Conservation (phyloP, 2,888 invertebrate genomes). For the Sesia apiformis region DNA sequence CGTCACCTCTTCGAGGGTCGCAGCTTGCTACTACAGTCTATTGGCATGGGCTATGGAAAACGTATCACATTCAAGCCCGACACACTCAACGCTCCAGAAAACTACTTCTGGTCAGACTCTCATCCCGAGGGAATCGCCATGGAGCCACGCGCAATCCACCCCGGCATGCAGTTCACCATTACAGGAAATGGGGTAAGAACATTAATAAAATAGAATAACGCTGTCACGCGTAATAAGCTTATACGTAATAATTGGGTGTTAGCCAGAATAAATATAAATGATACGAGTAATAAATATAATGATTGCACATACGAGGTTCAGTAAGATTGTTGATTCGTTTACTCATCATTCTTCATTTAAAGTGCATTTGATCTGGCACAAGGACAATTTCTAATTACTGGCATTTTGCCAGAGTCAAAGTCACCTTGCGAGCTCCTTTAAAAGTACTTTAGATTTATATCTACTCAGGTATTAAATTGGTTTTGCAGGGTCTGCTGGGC, state of each 20-base stretch:
- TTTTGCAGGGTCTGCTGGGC: conserved; percentile 68
- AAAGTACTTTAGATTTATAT: too few relatives aligned
- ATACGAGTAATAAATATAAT: neutral
- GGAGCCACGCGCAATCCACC: conserved; percentile 78
- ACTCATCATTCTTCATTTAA: conserved; percentile 15
- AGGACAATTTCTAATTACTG: conserved; percentile 31
- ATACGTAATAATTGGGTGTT: neutral
- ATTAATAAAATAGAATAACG: neutral
- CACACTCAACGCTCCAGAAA: conserved; percentile 72
- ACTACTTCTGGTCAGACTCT: conserved; percentile 86
- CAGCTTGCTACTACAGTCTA: conserved; percentile 75
- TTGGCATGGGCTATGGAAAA: conserved; percentile 86
- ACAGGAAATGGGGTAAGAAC: conserved; percentile 72
- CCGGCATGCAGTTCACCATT: conserved; percentile 78
- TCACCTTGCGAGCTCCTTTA: conserved; percentile 22
- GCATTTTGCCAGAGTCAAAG: conserved; percentile 23
- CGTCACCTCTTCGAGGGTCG: conserved; percentile 79
- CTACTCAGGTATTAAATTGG: too few relatives aligned
- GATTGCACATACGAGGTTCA: conserved; percentile 5
- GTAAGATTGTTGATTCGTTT: conserved; percentile 21
- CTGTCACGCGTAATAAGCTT: neutral
- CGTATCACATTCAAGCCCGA: conserved; percentile 82
- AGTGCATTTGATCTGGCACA: conserved; percentile 23
- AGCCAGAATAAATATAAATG: neutral
- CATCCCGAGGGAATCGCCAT: conserved; percentile 82